Evolutionary conservation across 2,797 vertebrate genomes (phyloP).

Genomic region (Anguilla anguilla): DNA sequence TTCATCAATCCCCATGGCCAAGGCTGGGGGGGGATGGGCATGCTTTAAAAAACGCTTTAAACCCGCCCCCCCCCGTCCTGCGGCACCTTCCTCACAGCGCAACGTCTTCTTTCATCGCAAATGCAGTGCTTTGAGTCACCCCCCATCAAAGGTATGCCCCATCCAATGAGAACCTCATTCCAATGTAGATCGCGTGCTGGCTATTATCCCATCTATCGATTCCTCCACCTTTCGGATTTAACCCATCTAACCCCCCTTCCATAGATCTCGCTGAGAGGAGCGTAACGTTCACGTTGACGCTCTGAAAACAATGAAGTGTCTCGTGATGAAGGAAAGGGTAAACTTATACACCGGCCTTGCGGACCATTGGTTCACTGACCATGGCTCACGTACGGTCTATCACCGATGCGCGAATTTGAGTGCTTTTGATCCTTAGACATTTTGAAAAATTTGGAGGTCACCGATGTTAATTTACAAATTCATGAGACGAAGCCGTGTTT

Average conservation of each 20-base stretch:
- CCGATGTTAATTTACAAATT: neutral
- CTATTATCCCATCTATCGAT: constrained; percentile 40
- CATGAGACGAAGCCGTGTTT: too few relatives aligned
- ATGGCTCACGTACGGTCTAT: neutral
- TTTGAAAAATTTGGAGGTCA: neutral
- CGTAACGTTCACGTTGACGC: neutral
- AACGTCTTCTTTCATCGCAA: constrained; percentile 18
- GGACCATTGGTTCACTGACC: neutral
- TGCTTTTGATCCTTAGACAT: neutral
- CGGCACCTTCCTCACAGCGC: constrained; percentile 7
- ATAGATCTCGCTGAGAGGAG: neutral
- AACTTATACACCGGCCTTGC: neutral
- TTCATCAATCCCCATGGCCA: constrained; percentile 3
- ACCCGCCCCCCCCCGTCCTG: constrained; percentile 18
- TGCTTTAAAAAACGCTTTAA: constrained; percentile 6
- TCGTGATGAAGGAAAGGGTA: constrained; percentile 20
- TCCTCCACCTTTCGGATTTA: constrained; percentile 45
- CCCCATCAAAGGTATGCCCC: neutral
- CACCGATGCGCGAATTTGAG: neutral
- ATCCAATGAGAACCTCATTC: constrained; percentile 34
- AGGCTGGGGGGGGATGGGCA: constrained; percentile 10
- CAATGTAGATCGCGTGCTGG: constrained; percentile 32
- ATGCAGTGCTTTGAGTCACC: neutral
- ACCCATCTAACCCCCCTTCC: neutral
- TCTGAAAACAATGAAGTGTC: neutral